These are phyloP conservation scores for Agonopterix subpropinquella DNA, from an alignment of 2,888 invertebrate species.

Conservation along the genomic window DNA sequence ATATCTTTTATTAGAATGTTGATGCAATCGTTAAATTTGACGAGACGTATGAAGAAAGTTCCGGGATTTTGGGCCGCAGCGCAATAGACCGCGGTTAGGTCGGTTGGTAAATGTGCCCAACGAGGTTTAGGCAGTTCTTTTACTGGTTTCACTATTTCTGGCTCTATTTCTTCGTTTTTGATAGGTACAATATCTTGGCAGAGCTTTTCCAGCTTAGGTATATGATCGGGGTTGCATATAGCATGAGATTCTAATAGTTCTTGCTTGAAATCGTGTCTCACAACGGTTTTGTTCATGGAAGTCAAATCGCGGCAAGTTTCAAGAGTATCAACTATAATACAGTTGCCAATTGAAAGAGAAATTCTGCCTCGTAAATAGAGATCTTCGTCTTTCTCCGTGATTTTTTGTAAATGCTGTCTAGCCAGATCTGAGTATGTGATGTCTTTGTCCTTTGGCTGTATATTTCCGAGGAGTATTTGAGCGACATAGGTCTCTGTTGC, in stretches of 20 bases:
- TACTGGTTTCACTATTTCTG: conserved; percentile 17
- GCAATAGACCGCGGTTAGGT: conserved; percentile 55
- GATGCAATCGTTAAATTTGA: conserved; percentile 60
- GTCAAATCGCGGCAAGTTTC: conserved; percentile 73
- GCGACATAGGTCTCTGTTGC: conserved; percentile 57
- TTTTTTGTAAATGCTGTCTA: conserved; percentile 32
- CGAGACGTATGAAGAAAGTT: conserved; percentile 65
- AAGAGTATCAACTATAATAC: conserved; percentile 79
- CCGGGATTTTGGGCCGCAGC: conserved; percentile 56
- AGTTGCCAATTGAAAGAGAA: conserved; percentile 74
- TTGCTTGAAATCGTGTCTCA: conserved; percentile 70
- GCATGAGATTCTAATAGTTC: conserved; percentile 52
- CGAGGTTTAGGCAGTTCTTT: conserved; percentile 23
- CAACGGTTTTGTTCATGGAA: conserved; percentile 62
- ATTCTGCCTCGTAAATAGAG: conserved; percentile 65
- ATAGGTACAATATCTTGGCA: conserved; percentile 36
- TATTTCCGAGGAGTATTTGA: conserved; percentile 45
- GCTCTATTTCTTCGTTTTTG: conserved; percentile 12
- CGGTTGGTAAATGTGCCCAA: conserved; percentile 71
- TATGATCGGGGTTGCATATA: conserved; percentile 58
- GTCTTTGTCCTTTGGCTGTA: conserved; percentile 57
- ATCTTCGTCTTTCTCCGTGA: conserved; percentile 42
- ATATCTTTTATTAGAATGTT: conserved; percentile 53
- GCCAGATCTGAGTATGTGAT: conserved; percentile 52
- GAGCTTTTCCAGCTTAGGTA: conserved; percentile 59